These are phyloP conservation scores for Palythoa caribaeorum DNA, from an alignment of 92 coral and sea anemone genomes.

Conservation along the genomic window DNA sequence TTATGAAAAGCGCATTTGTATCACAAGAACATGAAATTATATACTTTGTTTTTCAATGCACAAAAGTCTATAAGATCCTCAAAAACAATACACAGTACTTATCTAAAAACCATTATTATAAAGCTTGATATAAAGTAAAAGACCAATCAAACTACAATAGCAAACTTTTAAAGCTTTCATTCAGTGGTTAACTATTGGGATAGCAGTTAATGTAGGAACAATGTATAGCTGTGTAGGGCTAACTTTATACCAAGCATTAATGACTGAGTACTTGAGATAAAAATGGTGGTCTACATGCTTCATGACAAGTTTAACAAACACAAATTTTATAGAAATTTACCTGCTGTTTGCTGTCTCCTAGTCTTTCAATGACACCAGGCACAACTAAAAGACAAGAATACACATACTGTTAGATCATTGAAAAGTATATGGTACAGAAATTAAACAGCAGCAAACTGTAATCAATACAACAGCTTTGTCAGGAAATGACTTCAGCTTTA, in stretches of 20 bases:
- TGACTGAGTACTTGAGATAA: not conserved
- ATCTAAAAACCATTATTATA: not conserved
- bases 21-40: not conserved
- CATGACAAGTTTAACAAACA: not conserved
- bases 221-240: not conserved
- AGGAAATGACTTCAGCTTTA: constrained; percentile 25
- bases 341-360: constrained; percentile 98
- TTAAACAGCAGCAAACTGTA: not conserved
- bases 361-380: constrained; percentile 90
- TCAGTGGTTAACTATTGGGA: not conserved
- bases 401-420: constrained; percentile 12
- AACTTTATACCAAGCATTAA: not conserved
- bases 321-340: constrained; percentile 44
- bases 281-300: not conserved
- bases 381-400: constrained; percentile 72
- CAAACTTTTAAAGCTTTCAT: not conserved
- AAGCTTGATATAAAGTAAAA: not conserved
- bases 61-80: not conserved
- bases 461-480: not conserved
- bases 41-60: not conserved
- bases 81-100: not conserved
- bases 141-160: not conserved
- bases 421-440: constrained; percentile 35
- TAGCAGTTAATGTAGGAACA: too few relatives aligned
- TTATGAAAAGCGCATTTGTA: not conserved